Base-by-base conservation (phyloP, 2,113 vertebrate species). In the Tenrec ecaudatus region DNA sequence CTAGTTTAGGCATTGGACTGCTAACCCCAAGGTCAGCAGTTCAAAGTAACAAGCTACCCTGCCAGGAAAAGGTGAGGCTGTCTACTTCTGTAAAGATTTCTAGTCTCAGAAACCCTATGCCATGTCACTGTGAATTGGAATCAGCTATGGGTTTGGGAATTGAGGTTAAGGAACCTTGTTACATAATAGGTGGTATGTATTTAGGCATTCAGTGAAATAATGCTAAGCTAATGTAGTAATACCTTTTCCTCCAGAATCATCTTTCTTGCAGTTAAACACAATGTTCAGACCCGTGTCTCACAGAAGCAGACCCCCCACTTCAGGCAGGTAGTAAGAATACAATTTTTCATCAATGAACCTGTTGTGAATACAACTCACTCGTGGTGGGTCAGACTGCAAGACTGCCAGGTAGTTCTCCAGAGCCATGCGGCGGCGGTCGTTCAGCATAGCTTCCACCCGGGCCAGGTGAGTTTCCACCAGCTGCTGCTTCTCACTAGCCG, bases 401-500 rank as follows among this genome's bases (percentile, higher is more conserved):
- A 99, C 99, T 0, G 99, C 98, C 91, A 99, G 98, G 97, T 99
- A 99, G 96, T 99, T 99, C 98, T 99, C 99, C 96, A 99, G 97
- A 5, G 99, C 98, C 23, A 99, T 98, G 20, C 99, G 99, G 31
- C 99, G 99, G 3, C 99, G 99, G 92, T 99, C 99, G 0, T 99
- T 99, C 90, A 99, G 96, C 99, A 99, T 99, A 75, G 99, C 99
- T 97, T 99, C 99, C 90, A 99, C 99, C 0, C 99, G 98, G 38
- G 99, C 99, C 82, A 99, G 97, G 97, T 99, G 99, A 64, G 99
- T 99, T 95, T 99, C 99, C 94, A 99, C 99, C 64, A 99, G 98
- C 98, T 99, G 99, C 97, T 99, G 99, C 97, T 99, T 99, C 98
- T 99, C 99, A 0, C 99, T 99, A 9, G 99, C 99, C 33, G 99